Evolutionary conservation across 1,140 invertebrate genomes (phyloP), one percentile per base, ranked within the genome.

Genomic region (Caenorhabditis tropicalis): DNA sequence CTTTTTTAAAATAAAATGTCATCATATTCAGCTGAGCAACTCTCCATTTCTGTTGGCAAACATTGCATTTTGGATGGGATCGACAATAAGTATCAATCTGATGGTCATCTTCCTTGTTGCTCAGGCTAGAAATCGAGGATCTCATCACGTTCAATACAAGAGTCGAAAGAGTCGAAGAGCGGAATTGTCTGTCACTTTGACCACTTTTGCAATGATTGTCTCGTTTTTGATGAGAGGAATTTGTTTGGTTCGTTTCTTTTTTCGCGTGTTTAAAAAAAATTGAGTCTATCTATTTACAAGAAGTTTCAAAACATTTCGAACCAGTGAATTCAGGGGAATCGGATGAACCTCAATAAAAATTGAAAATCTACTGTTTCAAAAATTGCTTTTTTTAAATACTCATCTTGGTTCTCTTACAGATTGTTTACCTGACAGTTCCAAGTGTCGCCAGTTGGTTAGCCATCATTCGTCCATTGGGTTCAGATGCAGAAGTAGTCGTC

Each of bases 61-160:
- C 27, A 74, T 74, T 74, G 33, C 36, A 46, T 74, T 74, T 46
- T 74, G 65, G 65, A 74, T 74, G 65, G 65, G 65, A 1, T 74
- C 65, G 0, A 74, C 65, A 74, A 74, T 74, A 12, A 27, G 19
- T 24, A 74, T 74, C 15, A 74, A 74, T 24, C 7, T 74, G 24
- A 43, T 74, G 65, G 65, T 74, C 3, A 74, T 74, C 6, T 74
- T 74, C 24, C 36, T 74, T 4, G 65, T 74, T 12, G 33, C 65
- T n/a, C 33, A 74, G 7, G 65, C 36, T 21, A 74, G 65, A 43
- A 74, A 74, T 43, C 16, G 36, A 9, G 65, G 65, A 43, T 74
- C 65, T 9, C 65, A 74, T 43, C 33, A 74, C 33, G 36, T 74
- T 12, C 65, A 74, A 36, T 74, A 74, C 15, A 74, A 74, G 24